Conservation (phyloP, 2,797 vertebrate species). For the Lepidocolaptes lacrymiger region DNA sequence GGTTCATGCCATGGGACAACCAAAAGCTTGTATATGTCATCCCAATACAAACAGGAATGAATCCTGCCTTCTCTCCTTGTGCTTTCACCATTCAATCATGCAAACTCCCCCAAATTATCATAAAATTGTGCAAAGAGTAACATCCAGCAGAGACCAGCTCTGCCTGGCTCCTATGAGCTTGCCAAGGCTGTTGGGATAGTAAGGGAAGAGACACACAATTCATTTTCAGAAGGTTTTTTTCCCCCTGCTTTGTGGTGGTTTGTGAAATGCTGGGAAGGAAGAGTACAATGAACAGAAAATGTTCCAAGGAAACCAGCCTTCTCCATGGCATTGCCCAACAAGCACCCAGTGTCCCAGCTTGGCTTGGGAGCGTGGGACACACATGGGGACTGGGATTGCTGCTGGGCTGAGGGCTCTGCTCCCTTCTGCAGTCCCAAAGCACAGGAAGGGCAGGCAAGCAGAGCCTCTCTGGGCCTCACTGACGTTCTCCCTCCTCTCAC, state of each 20-base stretch:
- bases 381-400: not conserved
- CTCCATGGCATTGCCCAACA: conserved; percentile 22
- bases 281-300: conserved; percentile 24
- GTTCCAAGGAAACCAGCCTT: conserved; percentile 43
- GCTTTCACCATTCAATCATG: not conserved
- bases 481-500: not conserved
- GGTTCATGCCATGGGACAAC: not conserved
- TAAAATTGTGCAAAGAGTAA: not conserved
- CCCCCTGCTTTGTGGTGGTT: conserved; percentile 25
- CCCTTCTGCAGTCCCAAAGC: not conserved
- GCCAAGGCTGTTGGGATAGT: not conserved
- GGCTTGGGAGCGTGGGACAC: not conserved
- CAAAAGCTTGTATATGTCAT: not conserved
- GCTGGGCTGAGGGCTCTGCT: not conserved
- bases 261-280: conserved; percentile 40
- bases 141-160: conserved; percentile 44
- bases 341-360: not conserved
- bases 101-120: not conserved
- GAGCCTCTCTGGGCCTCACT: not conserved
- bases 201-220: conserved; percentile 22
- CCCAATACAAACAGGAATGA: not conserved
- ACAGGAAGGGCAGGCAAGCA: not conserved
- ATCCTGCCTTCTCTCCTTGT: not conserved
- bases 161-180: not conserved
- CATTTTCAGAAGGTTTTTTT: not conserved